Percentiles rank a stretch among this genome's conserved stretches.
These are phyloP conservation scores for Litocranius walleri DNA, from an alignment of 2,113 vertebrate species.

Conservation along the genomic window DNA sequence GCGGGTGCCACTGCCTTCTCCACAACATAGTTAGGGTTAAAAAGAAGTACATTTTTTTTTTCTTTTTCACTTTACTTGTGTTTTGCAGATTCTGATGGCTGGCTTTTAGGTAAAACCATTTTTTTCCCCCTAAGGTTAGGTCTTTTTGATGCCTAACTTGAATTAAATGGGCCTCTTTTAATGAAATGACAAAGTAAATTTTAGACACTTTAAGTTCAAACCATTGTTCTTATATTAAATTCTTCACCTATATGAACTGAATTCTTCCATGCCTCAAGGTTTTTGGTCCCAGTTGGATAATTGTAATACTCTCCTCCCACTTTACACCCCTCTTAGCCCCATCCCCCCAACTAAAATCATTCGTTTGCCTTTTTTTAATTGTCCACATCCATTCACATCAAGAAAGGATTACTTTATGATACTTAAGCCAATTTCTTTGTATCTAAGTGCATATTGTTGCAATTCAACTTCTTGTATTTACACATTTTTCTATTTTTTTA, in stretches of 20 bases:
- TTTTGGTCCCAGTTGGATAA: neutral
- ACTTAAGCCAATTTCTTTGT: neutral
- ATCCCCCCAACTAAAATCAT: neutral
- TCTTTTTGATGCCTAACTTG: conserved; percentile 18
- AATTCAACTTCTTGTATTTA: conserved; percentile 17
- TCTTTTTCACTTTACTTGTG: conserved; percentile 26
- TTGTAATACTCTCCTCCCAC: neutral
- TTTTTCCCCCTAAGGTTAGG: conserved; percentile 47
- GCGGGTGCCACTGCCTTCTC: neutral
- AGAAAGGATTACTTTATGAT: conserved; percentile 29
- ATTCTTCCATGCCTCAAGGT: conserved; percentile 12
- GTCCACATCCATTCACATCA: conserved; percentile 9
- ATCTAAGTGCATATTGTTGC: conserved; percentile 12
- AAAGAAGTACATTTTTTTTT: conserved; percentile 35
- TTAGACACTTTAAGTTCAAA: conserved; percentile 28
- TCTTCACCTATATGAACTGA: neutral
- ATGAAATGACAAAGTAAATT: conserved; percentile 19
- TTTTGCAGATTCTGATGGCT: conserved; percentile 28
- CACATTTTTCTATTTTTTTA: neutral
- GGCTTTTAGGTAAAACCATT: conserved; percentile 51
- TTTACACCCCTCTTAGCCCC: neutral
- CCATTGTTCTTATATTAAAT: conserved; percentile 25
- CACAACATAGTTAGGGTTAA: neutral
- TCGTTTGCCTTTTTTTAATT: neutral
- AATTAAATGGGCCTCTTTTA: conserved; percentile 33